Conservation (phyloP, 1,140 invertebrate species). For the Dreissena polymorpha region DNA sequence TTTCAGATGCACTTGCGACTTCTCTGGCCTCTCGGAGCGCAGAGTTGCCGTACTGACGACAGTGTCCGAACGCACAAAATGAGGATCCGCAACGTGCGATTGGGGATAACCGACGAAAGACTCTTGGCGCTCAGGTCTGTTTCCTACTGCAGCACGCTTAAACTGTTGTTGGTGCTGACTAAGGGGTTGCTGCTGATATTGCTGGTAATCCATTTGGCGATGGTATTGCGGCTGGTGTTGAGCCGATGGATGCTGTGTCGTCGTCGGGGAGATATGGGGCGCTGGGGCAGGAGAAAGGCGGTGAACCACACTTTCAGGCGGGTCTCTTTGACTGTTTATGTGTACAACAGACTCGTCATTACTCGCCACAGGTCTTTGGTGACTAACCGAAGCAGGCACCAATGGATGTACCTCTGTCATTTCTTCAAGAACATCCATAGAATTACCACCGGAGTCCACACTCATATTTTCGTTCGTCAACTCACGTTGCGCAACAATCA, state of each 20-base stretch:
- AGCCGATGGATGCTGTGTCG: neutral
- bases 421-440: slow-evolving; percentile 34
- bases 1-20: slow-evolving; percentile 26
- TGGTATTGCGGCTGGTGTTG: neutral
- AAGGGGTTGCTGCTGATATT: too few relatives aligned
- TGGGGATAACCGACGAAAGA: neutral
- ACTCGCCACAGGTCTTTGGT: too few relatives aligned
- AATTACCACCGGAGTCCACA: slow-evolving; percentile 26
- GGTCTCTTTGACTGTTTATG: too few relatives aligned
- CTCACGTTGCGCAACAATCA: slow-evolving; percentile 17
- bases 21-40: slow-evolving; percentile 7
- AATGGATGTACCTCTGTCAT: slow-evolving; percentile 33
- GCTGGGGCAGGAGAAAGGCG: neutral
- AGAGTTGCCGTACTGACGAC: neutral
- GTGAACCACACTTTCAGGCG: too few relatives aligned
- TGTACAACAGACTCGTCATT: too few relatives aligned
- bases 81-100: neutral
- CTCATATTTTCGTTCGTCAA: slow-evolving; percentile 23
- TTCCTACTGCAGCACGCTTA: neutral
- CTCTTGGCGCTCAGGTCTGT: neutral
- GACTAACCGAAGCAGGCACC: neutral
- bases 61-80: slow-evolving; percentile 20
- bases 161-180: too few relatives aligned
- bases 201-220: neutral
- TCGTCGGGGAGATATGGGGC: neutral